Evolutionary conservation across 2,888 invertebrate genomes (phyloP).

Genomic region (Polydrusus cervinus): DNA sequence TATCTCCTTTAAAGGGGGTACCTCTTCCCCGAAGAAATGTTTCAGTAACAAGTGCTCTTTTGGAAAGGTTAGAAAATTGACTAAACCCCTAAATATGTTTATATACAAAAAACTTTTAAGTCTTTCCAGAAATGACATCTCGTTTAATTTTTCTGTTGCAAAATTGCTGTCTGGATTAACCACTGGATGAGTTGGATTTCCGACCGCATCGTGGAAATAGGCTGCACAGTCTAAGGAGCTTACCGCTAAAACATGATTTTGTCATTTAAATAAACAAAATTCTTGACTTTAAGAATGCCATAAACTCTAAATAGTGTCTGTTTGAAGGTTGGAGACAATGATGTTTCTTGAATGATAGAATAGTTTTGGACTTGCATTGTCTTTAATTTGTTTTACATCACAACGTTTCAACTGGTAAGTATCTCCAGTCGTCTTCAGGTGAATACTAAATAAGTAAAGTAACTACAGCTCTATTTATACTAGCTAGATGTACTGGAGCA

Average conservation of each 20-base stretch:
- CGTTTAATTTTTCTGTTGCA: slow-evolving; percentile 55
- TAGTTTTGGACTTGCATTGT: too few species aligned
- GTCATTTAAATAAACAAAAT: neutral
- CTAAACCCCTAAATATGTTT: slow-evolving; percentile 8
- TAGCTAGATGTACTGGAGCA: too few species aligned
- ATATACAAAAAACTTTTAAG: slow-evolving; percentile 57
- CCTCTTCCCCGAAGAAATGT: slow-evolving; percentile 64
- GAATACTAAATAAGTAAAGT: too few species aligned
- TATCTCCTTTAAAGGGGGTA: slow-evolving; percentile 60
- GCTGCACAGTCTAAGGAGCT: slow-evolving; percentile 63
- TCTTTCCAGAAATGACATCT: slow-evolving; percentile 63
- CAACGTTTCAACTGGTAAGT: too few species aligned
- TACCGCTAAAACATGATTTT: slow-evolving; percentile 57
- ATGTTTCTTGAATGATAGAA: too few species aligned
- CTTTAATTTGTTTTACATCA: too few species aligned
- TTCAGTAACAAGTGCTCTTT: slow-evolving; percentile 45
- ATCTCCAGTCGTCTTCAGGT: too few species aligned
- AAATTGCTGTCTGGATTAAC: slow-evolving; percentile 64
- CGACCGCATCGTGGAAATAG: slow-evolving; percentile 62
- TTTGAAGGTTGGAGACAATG: too few species aligned
- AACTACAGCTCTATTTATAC: too few species aligned
- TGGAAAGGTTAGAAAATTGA: slow-evolving; percentile 14
- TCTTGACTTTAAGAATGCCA: too few species aligned
- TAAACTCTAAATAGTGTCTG: too few species aligned
- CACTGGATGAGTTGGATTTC: slow-evolving; percentile 66